Evolutionary conservation across 2,797 vertebrate genomes (phyloP), one percentile per base, ranked within the genome.

Genomic region (Pseudocheirus occidentalis): DNA sequence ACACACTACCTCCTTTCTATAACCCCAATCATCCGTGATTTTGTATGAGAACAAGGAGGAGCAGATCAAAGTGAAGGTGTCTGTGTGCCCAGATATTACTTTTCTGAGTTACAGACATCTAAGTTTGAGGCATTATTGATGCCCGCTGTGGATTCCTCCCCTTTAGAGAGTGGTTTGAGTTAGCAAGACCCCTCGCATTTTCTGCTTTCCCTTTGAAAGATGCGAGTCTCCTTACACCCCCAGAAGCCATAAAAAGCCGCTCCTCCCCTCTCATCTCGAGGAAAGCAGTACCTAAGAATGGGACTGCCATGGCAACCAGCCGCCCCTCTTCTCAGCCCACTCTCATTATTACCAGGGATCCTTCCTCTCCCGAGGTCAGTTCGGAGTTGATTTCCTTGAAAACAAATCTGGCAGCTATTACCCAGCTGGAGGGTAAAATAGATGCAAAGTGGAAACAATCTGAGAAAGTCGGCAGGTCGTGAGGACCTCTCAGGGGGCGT

Each of bases 391-490:
- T 59, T 58, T 92, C 29, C n/a, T 57, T 54, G 73, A 95, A 93
- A 96, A 94, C 56, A 55, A 92, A 91, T 58, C 18, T 13, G 55
- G 62, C 81, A 81, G 90, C n/a, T 29, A 29, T 62, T 95, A 53
- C 93, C 87, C 92, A 92, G 53, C 62, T 93, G 93, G 57, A 90
- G 91, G 92, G 93, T 58, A 62, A 96, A 96, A 89, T 7, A 95
- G 54, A 93, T 31, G 50, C 89, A 95, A 95, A 95, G 73, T 73
- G 28, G 34, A 59, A 91, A 92, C 27, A 46, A 93, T 59, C 40
- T 55, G 91, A 97, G 89, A 91, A 94, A 53, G 58, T 55, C 55
- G 18, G 28, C 59, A 93, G 90, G 81, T 92, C 52, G 81, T 28
- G 5, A 53, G 10, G 62, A 62, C 94, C 94, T 52, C 73, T 87